Base-by-base conservation (phyloP, 1,140 invertebrate species). In the Dreissena polymorpha region DNA sequence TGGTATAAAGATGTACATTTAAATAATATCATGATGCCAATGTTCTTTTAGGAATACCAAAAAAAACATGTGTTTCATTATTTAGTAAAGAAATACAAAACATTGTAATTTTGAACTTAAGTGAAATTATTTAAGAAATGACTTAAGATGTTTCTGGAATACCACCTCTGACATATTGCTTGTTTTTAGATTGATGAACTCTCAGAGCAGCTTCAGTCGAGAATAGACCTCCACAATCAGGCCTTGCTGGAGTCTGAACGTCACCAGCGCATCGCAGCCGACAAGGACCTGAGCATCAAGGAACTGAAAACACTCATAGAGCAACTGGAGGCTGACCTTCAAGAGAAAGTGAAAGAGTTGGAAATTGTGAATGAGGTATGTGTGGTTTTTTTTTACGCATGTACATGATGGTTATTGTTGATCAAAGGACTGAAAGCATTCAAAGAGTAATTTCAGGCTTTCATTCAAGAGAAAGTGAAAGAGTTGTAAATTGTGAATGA, bases 181-280 rank as follows among this genome's bases (percentile, higher is more conserved):
- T 2, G 39, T 72, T 57, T 68, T 57, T 79, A 92, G 91, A 86
- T 92, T 49, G 87, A 91, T 57, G 90, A 91, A 23, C 73, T 91
- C 27, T 86, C 88, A 50, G 91, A 91, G 27, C 88, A 92, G 82
- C 77, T 92, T 12, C 86, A 91, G 78, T 82, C 87, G 25, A 88
- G 86, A 23, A 86, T 89, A 29, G 86, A 90, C 53, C 87, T 77
- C 27, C 85, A 91, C 60, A 86, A 80, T 51, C 79, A 86, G 64
- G 86, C 89, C 63, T 81, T 88, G 27, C 82, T 86, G 73, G 84
- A 86, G 60, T 88, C 88, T 12, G 86, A 86, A 68, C 85, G 88
- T 49, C 79, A 91, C 18, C 89, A 92, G 81, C 76, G 79, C 65
- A 86, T 88, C n/a, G 25, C 89, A 51, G 70, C 86, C 12, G 90